phyloP scores from a whole-genome alignment of 2,797 vertebrate genomes.

The Malurus splendens region DNA sequence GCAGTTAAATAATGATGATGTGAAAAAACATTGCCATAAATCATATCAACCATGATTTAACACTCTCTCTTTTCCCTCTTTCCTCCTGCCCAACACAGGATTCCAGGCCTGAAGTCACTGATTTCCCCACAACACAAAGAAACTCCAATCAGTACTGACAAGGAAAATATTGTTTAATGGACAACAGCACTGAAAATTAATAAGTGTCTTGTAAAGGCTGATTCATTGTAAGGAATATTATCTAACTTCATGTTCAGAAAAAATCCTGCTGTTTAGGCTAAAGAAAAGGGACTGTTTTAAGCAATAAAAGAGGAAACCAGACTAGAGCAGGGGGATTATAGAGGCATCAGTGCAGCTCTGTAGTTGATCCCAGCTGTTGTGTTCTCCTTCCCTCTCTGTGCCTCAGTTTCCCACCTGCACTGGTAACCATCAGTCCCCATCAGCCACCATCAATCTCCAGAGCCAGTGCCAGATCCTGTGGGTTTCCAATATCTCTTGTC shows the following conservation, averaged over 20 bases:
- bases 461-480: not conserved
- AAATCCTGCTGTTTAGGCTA: not conserved
- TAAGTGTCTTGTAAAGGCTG: not conserved
- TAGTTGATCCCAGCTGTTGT: not conserved
- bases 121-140: not conserved
- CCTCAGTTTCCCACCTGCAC: not conserved
- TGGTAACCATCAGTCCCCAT: not conserved
- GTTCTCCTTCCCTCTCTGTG: not conserved
- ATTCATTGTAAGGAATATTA: not conserved
- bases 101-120: not conserved
- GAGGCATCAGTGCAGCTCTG: not conserved
- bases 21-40: not conserved
- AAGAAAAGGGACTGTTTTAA: not conserved
- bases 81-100: not conserved
- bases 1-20: constrained; percentile 11
- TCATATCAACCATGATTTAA: not conserved
- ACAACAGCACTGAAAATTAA: not conserved
- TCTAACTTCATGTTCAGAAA: not conserved
- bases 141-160: not conserved
- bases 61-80: not conserved
- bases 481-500: not conserved
- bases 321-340: not conserved
- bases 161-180: not conserved
- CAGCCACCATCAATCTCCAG: not conserved
- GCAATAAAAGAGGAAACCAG: not conserved